Evolutionary conservation across 2,888 invertebrate genomes (phyloP).

Genomic region (Helobdella robusta): DNA sequence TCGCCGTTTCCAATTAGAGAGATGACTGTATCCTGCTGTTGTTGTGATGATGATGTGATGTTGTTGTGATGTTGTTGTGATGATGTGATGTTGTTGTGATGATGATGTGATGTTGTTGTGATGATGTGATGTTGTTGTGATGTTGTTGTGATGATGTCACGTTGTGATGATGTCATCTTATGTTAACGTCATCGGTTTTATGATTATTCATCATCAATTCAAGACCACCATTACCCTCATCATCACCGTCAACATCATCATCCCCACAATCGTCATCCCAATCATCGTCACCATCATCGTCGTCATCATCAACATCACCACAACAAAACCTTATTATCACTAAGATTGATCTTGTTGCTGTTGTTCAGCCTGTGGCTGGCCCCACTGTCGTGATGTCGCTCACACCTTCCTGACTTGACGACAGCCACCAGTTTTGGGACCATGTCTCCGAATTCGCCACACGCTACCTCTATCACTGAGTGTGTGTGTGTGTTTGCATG

Average conservation of each 20-base stretch:
- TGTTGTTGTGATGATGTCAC: no score
- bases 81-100: no score
- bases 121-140: no score
- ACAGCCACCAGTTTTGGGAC: slow-evolving; percentile 66
- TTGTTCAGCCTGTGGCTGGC: slow-evolving; percentile 14
- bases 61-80: no score
- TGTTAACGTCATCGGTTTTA: not conserved
- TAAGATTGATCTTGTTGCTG: not conserved
- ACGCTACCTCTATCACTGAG: slow-evolving; percentile 79
- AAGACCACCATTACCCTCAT: not conserved
- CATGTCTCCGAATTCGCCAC: slow-evolving; percentile 70
- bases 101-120: no score
- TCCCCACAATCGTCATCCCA: not conserved
- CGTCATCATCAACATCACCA: not conserved
- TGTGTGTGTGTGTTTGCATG: no score
- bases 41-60: no score
- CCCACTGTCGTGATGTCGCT: slow-evolving; percentile 26
- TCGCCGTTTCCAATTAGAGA: no score
- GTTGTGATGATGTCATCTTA: no score
- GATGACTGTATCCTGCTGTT: no score
- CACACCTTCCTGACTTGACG: slow-evolving; percentile 38
- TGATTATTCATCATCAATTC: not conserved
- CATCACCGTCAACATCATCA: slow-evolving; percentile 1
- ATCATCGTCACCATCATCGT: not conserved
- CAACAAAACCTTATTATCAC: not conserved